Base-by-base conservation (phyloP, 2,797 vertebrate species). In the Halcyon leucocephala region DNA sequence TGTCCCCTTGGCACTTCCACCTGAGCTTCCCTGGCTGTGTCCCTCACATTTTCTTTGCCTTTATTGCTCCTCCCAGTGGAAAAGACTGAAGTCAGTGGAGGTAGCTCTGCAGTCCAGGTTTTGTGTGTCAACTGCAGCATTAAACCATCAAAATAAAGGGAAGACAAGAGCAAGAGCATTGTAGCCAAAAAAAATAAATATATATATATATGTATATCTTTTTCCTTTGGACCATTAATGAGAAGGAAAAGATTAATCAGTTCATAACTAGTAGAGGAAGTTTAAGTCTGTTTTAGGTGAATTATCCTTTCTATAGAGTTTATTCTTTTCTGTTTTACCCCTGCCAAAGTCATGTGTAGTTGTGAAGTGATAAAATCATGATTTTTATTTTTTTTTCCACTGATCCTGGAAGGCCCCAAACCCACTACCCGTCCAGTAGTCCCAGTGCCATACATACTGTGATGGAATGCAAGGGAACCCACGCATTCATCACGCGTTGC, bases 401-500 rank as follows among this genome's bases (percentile, higher is more conserved):
- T 77, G 46, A 58, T 58, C 31, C 21, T 52, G 16, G 44, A 57
- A 72, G 25, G 35, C 20, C 55, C 26, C 37, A 2, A 49, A 64
- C 18, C 0, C 14, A 46, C 35, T 54, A 28, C 37, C 9, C 3
- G 67, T 31, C n/a, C 81, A 46, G 51, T 22, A 69, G 16, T 37
- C 9, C 58, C 70, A 44, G 72, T 31, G 58, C 4, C 13, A 44
- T 4, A 26, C 26, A 7, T 5, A 0, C 69, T 46, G 69, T 39
- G 19, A 2, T 22, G 28, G 24, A 51, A 35, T 10, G 58, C 3
- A 1, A 37, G 29, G 76, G 64, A 90, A 9, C n/a, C 33, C 64
- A 28, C 35, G 16, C 4, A 4, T 5, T 14, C 20, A 7, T 42
- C 46, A 3, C 58, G 1, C 0, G 2, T 5, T 42, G 9, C 48